phyloP scores from a whole-genome alignment of 2,888 invertebrate genomes.

The Lepetodrilus schrolli region DNA sequence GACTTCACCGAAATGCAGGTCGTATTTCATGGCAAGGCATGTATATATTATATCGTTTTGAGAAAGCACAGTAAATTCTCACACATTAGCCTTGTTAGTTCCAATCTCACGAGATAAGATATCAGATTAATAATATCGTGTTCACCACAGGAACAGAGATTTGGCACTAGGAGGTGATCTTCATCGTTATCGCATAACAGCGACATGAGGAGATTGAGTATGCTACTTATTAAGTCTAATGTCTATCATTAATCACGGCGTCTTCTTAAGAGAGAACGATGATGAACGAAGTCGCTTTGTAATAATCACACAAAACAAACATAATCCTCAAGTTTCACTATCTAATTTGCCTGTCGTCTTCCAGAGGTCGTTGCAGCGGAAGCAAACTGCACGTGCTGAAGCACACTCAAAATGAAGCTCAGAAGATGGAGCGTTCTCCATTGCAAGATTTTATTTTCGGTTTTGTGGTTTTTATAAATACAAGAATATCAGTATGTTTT shows the following conservation, averaged over 20 bases:
- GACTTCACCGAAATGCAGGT: not conserved
- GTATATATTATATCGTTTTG: not conserved
- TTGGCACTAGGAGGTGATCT: not conserved
- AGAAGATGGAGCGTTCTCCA: too few species aligned
- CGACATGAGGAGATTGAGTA: not conserved
- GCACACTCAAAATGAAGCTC: too few species aligned
- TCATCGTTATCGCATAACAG: not conserved
- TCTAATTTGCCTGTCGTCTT: conserved; percentile 3
- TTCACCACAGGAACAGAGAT: not conserved
- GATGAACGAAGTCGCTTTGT: not conserved
- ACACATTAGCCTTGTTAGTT: not conserved
- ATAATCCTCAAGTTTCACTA: not conserved
- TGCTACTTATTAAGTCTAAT: not conserved
- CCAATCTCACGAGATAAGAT: not conserved
- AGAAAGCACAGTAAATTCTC: not conserved
- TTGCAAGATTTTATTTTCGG: too few species aligned
- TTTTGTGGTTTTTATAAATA: too few species aligned
- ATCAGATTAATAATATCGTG: not conserved
- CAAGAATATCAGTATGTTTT: too few species aligned
- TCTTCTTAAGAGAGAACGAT: not conserved
- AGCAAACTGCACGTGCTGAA: not conserved
- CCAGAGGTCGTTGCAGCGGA: not conserved
- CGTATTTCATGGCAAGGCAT: not conserved
- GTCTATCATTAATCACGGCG: not conserved
- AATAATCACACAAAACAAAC: conserved; percentile 12